Percentiles rank a stretch among this genome's conserved stretches.
Evolutionary conservation across 2,113 vertebrate genomes (phyloP).

Genomic region (Chelonoidis abingdonii): DNA sequence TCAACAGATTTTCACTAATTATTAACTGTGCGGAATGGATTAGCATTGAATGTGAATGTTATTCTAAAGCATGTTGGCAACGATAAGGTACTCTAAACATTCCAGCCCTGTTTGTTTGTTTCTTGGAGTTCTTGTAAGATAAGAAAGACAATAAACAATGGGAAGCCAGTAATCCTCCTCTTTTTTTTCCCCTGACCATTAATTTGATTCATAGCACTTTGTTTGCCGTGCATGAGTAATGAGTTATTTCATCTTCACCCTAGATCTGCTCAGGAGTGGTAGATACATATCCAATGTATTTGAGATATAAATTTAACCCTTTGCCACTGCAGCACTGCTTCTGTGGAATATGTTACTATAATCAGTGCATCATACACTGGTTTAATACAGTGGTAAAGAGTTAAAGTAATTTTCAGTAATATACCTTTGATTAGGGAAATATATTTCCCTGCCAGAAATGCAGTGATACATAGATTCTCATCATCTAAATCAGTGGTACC

Average conservation of each 20-base stretch:
- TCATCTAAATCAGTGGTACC: background rate
- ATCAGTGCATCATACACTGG: background rate
- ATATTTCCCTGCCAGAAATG: slow-evolving; percentile 49
- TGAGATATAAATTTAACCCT: background rate
- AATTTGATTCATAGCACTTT: slow-evolving; percentile 55
- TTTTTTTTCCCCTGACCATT: background rate
- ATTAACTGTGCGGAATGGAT: slow-evolving; percentile 2
- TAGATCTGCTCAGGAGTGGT: slow-evolving; percentile 16
- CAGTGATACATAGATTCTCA: slow-evolving; percentile 47
- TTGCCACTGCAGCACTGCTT: fast-evolving
- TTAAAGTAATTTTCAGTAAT: background rate
- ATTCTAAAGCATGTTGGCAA: fast-evolving
- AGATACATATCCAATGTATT: background rate
- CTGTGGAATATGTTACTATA: background rate
- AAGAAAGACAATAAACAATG: slow-evolving; percentile 29
- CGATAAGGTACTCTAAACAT: background rate
- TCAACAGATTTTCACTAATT: slow-evolving; percentile 25
- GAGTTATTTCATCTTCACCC: slow-evolving; percentile 10
- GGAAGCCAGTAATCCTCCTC: slow-evolving; percentile 11
- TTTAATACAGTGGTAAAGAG: background rate
- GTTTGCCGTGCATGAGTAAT: slow-evolving; percentile 26
- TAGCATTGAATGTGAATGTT: fast-evolving
- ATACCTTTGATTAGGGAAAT: slow-evolving; percentile 43
- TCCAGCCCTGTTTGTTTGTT: background rate
- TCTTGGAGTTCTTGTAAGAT: background rate